Conservation (phyloP, 2,888 invertebrate species). For the Enchytraeus crypticus region DNA sequence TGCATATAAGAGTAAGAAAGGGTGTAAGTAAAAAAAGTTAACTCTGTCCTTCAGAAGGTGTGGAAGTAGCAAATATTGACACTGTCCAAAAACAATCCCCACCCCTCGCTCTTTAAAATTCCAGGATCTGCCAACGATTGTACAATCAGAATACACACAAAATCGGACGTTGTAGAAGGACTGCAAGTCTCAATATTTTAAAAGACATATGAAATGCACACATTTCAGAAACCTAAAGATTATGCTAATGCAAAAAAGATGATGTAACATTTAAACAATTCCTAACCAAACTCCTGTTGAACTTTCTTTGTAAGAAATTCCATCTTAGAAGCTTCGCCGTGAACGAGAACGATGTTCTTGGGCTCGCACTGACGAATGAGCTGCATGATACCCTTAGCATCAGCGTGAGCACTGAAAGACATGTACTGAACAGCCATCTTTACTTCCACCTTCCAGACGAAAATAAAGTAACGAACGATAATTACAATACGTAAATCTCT, state of each 20-base stretch:
- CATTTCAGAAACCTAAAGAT: not conserved
- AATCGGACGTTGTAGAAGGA: not conserved
- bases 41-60: no score
- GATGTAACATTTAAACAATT: not conserved
- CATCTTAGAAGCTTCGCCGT: slow-evolving; percentile 97
- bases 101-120: no score
- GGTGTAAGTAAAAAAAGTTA: no score
- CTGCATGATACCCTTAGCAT: slow-evolving; percentile 97
- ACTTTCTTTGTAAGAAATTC: slow-evolving; percentile 92
- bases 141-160: no score
- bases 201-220: not conserved
- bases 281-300: slow-evolving; percentile 55
- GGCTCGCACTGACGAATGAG: slow-evolving; percentile 95
- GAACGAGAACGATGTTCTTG: slow-evolving; percentile 88
- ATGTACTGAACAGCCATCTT: slow-evolving; percentile 64
- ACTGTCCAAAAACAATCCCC: no score
- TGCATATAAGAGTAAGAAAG: no score
- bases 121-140: no score
- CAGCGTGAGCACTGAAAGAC: slow-evolving; percentile 99
- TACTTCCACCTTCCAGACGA: slow-evolving; percentile 59
- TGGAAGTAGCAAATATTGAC: no score
- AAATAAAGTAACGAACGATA: not conserved
- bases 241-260: not conserved
- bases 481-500: not conserved
- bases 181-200: no score